Evolutionary conservation across 2,797 vertebrate species (phyloP).

Genomic region (Coregonus ussuriensis): DNA sequence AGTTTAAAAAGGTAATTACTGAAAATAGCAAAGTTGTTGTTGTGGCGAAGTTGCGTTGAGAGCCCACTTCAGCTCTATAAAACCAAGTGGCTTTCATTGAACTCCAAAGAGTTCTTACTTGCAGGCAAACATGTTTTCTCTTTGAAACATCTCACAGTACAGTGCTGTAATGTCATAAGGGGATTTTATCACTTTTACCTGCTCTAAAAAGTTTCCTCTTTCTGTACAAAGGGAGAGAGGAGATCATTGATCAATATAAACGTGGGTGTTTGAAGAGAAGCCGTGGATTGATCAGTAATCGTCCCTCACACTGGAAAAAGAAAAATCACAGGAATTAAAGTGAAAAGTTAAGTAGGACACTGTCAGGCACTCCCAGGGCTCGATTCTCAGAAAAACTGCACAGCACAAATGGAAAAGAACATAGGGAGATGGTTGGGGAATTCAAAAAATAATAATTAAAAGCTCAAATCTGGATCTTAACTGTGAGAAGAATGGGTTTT

Average conservation of each 20-base stretch:
- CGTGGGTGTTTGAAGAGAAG: conserved; percentile 72
- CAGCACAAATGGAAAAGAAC: conserved; percentile 79
- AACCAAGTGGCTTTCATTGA: conserved; percentile 52
- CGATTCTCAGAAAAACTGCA: conserved; percentile 76
- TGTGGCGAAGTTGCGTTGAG: conserved; percentile 52
- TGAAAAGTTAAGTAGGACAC: conserved; percentile 82
- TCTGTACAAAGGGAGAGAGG: conserved; percentile 58
- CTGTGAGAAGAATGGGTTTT: conserved; percentile 64
- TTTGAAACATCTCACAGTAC: conserved; percentile 48
- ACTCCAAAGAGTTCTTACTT: conserved; percentile 54
- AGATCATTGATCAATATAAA: conserved; percentile 76
- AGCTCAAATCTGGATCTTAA: conserved; percentile 80
- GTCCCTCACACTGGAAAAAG: conserved; percentile 68
- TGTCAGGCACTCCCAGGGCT: conserved; percentile 75
- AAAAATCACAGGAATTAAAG: conserved; percentile 79
- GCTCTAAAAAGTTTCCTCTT: conserved; percentile 53
- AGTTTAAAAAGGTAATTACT: conserved; percentile 46
- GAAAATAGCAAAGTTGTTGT: conserved; percentile 52
- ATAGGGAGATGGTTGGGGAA: conserved; percentile 78
- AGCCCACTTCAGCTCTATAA: conserved; percentile 53
- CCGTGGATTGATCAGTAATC: conserved; percentile 73
- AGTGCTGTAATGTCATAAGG: conserved; percentile 55
- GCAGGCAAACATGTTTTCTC: conserved; percentile 58
- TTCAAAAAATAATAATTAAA: conserved; percentile 82
- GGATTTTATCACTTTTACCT: conserved; percentile 70